Conservation (phyloP, 2,888 invertebrate species). For the Andrena fulva region DNA sequence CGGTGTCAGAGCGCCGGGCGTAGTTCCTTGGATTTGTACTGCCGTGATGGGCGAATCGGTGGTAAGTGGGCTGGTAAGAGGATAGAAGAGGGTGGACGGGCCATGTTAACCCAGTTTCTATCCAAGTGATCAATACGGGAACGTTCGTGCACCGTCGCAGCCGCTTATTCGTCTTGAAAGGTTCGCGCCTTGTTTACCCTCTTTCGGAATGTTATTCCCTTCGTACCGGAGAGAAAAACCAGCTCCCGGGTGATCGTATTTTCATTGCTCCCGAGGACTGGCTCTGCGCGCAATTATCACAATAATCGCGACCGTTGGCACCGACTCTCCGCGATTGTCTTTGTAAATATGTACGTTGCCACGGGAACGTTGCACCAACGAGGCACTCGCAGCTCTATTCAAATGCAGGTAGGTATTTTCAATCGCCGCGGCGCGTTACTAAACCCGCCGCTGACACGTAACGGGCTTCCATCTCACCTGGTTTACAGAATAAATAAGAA, state of each 20-base stretch:
- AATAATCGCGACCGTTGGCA: conserved; percentile 7
- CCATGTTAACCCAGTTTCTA: conserved; percentile 78
- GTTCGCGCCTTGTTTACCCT: conserved; percentile 61
- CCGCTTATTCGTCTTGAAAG: conserved; percentile 74
- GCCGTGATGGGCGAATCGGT: conserved; percentile 63
- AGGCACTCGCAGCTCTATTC: background rate
- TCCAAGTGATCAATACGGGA: conserved; percentile 75
- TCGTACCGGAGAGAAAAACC: conserved; percentile 9
- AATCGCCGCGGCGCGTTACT: background rate
- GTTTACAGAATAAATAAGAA: background rate
- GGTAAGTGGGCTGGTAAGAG: conserved; percentile 66
- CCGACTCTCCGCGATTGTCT: background rate
- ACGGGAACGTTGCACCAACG: background rate
- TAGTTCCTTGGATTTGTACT: conserved; percentile 67
- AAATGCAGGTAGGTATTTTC: background rate
- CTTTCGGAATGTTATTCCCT: conserved; percentile 54
- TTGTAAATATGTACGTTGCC: background rate
- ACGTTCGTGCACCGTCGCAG: conserved; percentile 71
- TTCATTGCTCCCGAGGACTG: background rate
- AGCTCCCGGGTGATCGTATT: conserved; percentile 2
- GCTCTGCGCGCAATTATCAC: conserved; percentile 5
- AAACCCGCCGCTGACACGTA: background rate
- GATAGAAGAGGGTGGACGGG: conserved; percentile 70
- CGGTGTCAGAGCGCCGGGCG: conserved; percentile 42
- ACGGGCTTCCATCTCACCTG: background rate